Conservation (phyloP, 2,797 vertebrate species). For the Pseudomugil gertrudae region DNA sequence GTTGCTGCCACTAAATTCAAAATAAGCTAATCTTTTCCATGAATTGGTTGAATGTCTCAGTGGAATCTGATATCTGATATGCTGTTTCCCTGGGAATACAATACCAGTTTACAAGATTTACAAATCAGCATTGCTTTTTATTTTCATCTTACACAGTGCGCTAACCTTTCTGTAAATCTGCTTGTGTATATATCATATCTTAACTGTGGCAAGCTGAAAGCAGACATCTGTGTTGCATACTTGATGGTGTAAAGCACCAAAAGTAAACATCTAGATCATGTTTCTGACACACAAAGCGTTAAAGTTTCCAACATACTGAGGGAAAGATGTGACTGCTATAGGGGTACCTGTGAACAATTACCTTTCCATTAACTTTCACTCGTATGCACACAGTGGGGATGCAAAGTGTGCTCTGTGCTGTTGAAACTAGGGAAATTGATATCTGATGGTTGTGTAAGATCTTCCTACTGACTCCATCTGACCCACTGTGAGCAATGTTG, state of each 20-base stretch:
- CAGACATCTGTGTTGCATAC: conserved; percentile 14
- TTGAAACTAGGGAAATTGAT: conserved; percentile 47
- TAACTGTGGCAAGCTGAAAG: not conserved
- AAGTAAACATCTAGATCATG: conserved; percentile 13
- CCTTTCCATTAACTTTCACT: conserved; percentile 21
- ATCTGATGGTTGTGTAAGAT: conserved; percentile 41
- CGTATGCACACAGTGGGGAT: conserved; percentile 17
- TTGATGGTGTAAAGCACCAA: not conserved
- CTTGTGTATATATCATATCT: not conserved
- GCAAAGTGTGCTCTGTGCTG: conserved; percentile 21
- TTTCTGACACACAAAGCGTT: conserved; percentile 23
- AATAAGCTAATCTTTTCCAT: not conserved
- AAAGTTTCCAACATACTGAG: conserved; percentile 23
- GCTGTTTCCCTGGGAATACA: not conserved
- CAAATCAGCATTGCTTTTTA: not conserved
- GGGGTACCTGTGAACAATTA: conserved; percentile 3
- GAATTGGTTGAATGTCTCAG: not conserved
- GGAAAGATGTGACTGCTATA: not conserved
- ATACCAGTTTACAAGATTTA: not conserved
- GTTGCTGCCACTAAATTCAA: not conserved
- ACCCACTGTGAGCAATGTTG: conserved; percentile 36
- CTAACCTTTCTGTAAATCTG: not conserved
- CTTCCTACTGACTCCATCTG: conserved; percentile 47
- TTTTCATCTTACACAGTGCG: not conserved
- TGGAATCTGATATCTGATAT: not conserved